A percentile compares a stretch with the other conserved stretches of the same genome.
These are phyloP conservation scores for Tursiops truncatus DNA, from an alignment of 2,113 vertebrate genomes.

Conservation along the genomic window DNA sequence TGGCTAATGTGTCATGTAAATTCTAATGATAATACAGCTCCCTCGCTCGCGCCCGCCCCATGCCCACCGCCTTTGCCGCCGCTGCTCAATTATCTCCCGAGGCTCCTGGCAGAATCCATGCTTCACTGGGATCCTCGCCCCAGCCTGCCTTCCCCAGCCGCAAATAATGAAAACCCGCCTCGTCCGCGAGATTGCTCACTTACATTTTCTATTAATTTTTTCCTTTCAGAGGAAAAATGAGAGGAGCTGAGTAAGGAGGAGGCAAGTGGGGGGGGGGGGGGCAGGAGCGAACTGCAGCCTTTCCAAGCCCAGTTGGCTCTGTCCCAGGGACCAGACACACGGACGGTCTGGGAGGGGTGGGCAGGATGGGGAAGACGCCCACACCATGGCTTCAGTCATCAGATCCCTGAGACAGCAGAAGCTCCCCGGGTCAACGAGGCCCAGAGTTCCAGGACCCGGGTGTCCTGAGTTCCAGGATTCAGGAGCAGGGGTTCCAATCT, in stretches of 20 bases:
- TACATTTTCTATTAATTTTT: constrained; percentile 84
- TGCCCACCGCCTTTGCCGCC: background rate
- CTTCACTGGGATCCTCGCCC: constrained; percentile 78
- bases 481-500: background rate
- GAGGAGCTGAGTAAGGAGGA: constrained; percentile 28
- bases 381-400: accelerated
- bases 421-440: background rate
- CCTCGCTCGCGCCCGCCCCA: constrained; percentile 53
- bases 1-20: constrained; percentile 84
- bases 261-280: background rate
- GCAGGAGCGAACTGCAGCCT: background rate
- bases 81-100: constrained; percentile 82
- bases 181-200: constrained; percentile 80
- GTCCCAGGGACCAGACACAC: accelerated
- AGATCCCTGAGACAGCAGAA: background rate
- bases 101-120: constrained; percentile 77
- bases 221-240: constrained; percentile 76
- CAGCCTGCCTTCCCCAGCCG: constrained; percentile 72
- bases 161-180: constrained; percentile 81
- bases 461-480: no score
- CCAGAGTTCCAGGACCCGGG: background rate
- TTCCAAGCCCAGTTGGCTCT: background rate
- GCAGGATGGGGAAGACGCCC: background rate
- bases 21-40: constrained; percentile 80
- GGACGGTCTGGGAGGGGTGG: accelerated